Evolutionary conservation across 2,888 invertebrate species (phyloP).

Genomic region (Iselma pallidipennis): DNA sequence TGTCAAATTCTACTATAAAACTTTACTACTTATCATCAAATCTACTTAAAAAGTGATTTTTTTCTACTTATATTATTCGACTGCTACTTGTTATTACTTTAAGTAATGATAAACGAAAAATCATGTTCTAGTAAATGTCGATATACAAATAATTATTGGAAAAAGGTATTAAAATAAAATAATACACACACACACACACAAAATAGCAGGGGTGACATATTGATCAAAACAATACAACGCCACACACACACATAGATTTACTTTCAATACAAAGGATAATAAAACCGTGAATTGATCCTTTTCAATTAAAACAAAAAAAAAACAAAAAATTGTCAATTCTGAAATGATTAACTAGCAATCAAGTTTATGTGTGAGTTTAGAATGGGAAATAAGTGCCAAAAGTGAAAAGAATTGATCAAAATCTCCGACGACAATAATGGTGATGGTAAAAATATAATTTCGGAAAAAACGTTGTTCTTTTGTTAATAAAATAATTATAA

Average conservation of each 20-base stretch:
- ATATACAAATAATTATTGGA: background rate
- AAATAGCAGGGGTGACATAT: conserved; percentile 51
- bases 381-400: conserved; percentile 8
- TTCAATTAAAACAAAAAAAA: background rate
- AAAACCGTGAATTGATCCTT: background rate
- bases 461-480: background rate
- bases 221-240: conserved; percentile 39
- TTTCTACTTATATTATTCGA: conserved; percentile 8
- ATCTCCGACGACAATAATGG: background rate
- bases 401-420: background rate
- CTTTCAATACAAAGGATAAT: background rate
- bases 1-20: background rate
- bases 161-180: conserved; percentile 20
- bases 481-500: background rate
- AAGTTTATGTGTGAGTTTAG: no score
- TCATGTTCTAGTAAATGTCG: conserved; percentile 11
- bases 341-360: no score
- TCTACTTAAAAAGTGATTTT: conserved; percentile 5
- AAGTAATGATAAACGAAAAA: conserved; percentile 2
- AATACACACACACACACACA: conserved; percentile 16
- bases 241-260: background rate
- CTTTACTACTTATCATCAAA: conserved; percentile 6
- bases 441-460: background rate
- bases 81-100: conserved; percentile 11
- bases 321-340: no score